Base-by-base conservation (phyloP, 2,797 vertebrate genomes). In the Eidolon dupreanum region DNA sequence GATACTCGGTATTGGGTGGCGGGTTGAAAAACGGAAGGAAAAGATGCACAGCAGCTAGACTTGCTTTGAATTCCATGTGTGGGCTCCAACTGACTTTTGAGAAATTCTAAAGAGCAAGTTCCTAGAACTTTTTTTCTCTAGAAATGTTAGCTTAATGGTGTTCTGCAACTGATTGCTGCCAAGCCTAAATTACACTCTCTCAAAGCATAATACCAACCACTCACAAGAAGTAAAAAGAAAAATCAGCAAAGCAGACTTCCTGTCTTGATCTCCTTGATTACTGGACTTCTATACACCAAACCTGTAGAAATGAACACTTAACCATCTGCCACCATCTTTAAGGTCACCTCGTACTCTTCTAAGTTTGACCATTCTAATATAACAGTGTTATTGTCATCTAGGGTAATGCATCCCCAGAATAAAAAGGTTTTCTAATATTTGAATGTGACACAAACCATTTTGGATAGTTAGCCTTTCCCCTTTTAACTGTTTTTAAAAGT, bases 141-240 rank as follows among this genome's bases (percentile, higher is more conserved):
- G 51, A 82, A 83, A 88, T 88, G 86, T 77, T 93, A 88, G 66
- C 22, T 36, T 59, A 43, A 87, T 78, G 66, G 79, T 81, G 43
- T 57, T 82, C 71, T 53, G 91, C 33, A 55, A 68, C 74, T 96
- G 96, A 97, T 96, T 88, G 92, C 97, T 88, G 79, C 95, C 74
- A 77, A 36, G 77, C 57, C 73, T 74, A 85, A 78, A 94, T 87
- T 87, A 83, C 63, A 78, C 66, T 81, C 91, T 94, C 85, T 82
- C 78, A 93, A 68, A 90, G 73, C 61, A 26, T 78, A 88, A 90
- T 90, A 68, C 89, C 88, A 36, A 73, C 91, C 53, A 59, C 90
- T 96, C 55, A 17, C 22, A 6, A 65, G 77, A 85, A 24, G 83
- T 88, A 92, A 77, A 65, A 93, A 70, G 84, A 81, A 88, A 88